Evolutionary conservation across 2,797 vertebrate species (phyloP).

Genomic region (Oreortyx pictus): DNA sequence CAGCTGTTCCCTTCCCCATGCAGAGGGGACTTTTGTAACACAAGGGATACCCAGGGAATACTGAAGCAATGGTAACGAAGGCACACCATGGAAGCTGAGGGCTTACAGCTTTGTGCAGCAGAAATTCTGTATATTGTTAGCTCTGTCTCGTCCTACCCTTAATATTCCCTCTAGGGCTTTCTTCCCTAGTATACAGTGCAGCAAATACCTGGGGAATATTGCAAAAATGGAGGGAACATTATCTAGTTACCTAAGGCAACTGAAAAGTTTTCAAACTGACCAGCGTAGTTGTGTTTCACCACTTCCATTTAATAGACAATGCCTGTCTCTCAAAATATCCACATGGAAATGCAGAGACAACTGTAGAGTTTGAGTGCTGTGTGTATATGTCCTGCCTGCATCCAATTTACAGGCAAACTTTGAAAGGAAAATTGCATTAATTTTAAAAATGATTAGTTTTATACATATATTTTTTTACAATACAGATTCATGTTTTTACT

Average conservation of each 20-base stretch:
- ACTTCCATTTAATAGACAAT: constrained; percentile 57
- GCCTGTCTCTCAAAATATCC: constrained; percentile 59
- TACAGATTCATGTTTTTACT: constrained; percentile 28
- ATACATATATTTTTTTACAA: background rate
- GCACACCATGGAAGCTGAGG: constrained; percentile 22
- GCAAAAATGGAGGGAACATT: background rate
- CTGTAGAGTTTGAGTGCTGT: constrained; percentile 1
- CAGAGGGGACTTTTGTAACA: constrained; percentile 26
- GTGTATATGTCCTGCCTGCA: constrained; percentile 48
- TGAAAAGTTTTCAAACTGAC: constrained; percentile 59
- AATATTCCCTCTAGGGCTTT: constrained; percentile 68
- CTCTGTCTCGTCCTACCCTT: constrained; percentile 20
- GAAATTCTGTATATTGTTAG: constrained; percentile 61
- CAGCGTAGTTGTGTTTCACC: constrained; percentile 42
- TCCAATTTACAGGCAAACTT: constrained; percentile 55
- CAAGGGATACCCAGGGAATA: constrained; percentile 33
- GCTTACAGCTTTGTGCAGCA: constrained; percentile 15
- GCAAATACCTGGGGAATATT: constrained; percentile 56
- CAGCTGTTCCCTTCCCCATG: background rate
- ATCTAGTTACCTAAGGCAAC: constrained; percentile 68
- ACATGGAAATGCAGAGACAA: constrained; percentile 24
- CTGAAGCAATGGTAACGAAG: constrained; percentile 41
- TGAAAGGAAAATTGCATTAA: constrained; percentile 60
- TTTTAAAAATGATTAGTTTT: background rate
- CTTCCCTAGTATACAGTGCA: constrained; percentile 17